phyloP scores from a whole-genome alignment of 2,797 vertebrate species.

The Gymnothorax reevesii region DNA sequence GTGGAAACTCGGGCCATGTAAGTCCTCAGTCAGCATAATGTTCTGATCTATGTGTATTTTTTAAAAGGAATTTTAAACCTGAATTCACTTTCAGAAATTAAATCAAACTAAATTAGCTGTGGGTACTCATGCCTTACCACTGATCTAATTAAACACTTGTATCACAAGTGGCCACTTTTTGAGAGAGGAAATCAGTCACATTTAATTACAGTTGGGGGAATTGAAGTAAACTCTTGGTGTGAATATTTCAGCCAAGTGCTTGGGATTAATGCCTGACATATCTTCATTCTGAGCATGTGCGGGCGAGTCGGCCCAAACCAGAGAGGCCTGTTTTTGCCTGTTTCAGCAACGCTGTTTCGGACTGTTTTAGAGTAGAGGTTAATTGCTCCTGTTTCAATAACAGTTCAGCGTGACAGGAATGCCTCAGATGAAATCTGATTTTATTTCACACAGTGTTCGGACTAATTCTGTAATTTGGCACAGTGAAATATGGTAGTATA shows the following conservation, averaged over 20 bases:
- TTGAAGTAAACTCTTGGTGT: neutral
- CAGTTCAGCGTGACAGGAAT: neutral
- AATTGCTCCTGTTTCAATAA: neutral
- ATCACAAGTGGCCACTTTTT: neutral
- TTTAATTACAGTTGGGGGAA: neutral
- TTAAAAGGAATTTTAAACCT: neutral
- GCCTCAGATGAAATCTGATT: neutral
- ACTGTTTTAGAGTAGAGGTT: neutral
- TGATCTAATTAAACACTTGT: neutral
- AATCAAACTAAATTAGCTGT: neutral
- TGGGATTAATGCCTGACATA: neutral
- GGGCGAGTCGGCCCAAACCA: neutral
- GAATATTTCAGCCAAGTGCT: neutral
- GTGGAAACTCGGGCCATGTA: neutral
- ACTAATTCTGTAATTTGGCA: constrained; percentile 37
- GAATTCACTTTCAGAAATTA: neutral
- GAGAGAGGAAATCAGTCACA: neutral
- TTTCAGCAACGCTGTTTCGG: neutral
- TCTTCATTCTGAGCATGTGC: neutral
- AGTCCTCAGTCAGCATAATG: neutral
- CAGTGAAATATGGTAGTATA: constrained; percentile 17
- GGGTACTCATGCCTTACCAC: neutral
- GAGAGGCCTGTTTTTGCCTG: neutral
- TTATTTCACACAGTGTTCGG: neutral
- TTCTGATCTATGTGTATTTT: neutral